These are phyloP conservation scores for Hyles lineata DNA, from an alignment of 2,888 invertebrate species.

Conservation along the genomic window DNA sequence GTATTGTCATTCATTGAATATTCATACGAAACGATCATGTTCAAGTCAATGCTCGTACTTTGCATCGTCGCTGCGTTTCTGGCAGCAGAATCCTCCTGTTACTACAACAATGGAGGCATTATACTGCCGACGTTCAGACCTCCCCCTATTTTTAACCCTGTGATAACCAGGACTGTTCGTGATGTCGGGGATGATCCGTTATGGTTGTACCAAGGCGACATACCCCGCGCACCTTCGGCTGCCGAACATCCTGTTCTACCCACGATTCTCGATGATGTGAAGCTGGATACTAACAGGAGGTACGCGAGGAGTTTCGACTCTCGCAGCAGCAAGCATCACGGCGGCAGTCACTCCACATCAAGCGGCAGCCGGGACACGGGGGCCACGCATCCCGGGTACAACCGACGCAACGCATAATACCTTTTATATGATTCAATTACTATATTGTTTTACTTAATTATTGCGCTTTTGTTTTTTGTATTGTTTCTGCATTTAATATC, in stretches of 20 bases:
- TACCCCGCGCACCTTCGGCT: conserved; percentile 13
- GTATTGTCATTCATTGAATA: neutral
- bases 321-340: conserved; percentile 19
- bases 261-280: conserved; percentile 28
- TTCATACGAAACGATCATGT: neutral
- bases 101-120: conserved; percentile 27
- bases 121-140: conserved; percentile 37
- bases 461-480: too few relatives aligned
- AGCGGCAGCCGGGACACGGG: conserved; percentile 12
- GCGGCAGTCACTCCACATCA: conserved; percentile 16
- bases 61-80: conserved; percentile 32
- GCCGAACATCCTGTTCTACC: conserved; percentile 30
- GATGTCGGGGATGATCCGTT: conserved; percentile 29
- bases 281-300: conserved; percentile 32
- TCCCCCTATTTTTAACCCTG: conserved; percentile 21
- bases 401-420: neutral
- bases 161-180: conserved; percentile 33
- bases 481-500: too few relatives aligned
- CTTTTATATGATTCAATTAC: neutral
- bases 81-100: conserved; percentile 28
- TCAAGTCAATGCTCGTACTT: conserved; percentile 31
- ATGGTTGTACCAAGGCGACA: conserved; percentile 26
- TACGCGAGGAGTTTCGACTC: conserved; percentile 25
- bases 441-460: too few relatives aligned
- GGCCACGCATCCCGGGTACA: conserved; percentile 13